Percentiles rank a stretch among this genome's conserved stretches.
Evolutionary conservation across 2,888 invertebrate genomes (phyloP).

Genomic region (Spodoptera picta): DNA sequence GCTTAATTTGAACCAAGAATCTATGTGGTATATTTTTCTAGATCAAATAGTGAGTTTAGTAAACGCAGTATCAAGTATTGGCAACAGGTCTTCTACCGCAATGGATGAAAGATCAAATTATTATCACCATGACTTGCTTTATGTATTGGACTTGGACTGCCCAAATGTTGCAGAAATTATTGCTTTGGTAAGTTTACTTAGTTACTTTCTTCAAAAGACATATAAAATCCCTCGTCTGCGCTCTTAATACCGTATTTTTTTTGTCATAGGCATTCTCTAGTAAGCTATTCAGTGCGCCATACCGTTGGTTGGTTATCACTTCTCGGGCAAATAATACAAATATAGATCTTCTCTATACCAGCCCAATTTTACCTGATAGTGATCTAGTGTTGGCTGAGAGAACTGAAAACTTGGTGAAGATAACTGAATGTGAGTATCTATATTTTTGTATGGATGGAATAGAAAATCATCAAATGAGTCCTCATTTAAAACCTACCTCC

Average conservation of each 20-base stretch:
- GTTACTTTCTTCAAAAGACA: no score
- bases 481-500: no score
- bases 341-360: conserved; percentile 42
- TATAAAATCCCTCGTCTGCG: no score
- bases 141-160: conserved; percentile 73
- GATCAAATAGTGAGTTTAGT: conserved; percentile 59
- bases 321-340: conserved; percentile 33
- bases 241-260: no score
- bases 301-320: conserved; percentile 73
- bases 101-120: conserved; percentile 44
- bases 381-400: conserved; percentile 73
- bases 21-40: conserved; percentile 44
- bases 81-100: conserved; percentile 58
- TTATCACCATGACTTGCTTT: conserved; percentile 66
- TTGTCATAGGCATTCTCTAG: conserved; percentile 54
- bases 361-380: conserved; percentile 67
- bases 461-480: no score
- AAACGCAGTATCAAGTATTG: conserved; percentile 61
- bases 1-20: no score
- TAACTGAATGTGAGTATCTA: conserved; percentile 71
- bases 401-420: conserved; percentile 41
- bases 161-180: conserved; percentile 57
- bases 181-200: conserved; percentile 56
- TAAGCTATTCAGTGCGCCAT: conserved; percentile 67
- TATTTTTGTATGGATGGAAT: no score